Evolutionary conservation across 2,888 invertebrate species (phyloP), one percentile per base, ranked within the genome.

Genomic region (Zhuqinia jingwanae): DNA sequence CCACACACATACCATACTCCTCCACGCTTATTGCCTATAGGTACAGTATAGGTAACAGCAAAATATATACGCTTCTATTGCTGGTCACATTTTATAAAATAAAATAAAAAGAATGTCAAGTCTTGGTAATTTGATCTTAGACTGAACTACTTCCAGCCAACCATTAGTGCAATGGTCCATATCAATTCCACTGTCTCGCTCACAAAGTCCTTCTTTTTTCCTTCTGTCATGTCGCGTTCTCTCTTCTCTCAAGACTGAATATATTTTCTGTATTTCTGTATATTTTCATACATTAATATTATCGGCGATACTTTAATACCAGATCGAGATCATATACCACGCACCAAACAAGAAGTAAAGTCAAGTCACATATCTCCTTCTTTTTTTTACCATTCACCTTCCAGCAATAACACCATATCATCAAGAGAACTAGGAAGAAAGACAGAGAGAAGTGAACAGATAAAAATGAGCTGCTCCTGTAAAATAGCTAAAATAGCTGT

Each of bases 121-220:
- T 84, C 78, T 70, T 36, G 50, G 80, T 80, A 85, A 85, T 85
- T 85, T 56, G 85, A 85, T 85, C 80, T 79, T 27, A 50, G 73
- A 25, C 45, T 73, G 73, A 78, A 79, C 85, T 77, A 83, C 60
- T 81, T 81, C 68, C 70, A 78, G 58, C 36, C 70, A 85, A 79
- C 85, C 80, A 85, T 85, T 85, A 80, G 80, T 30, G 79, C 85
- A 85, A 85, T 85, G 80, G 85, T 50, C 80, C 85, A 75, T 80
- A 85, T 85, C 85, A 80, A 85, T 75, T 85, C 85, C 70, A 79
- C 84, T 85, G 78, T 80, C 63, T 75, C 63, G 45, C 53, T 53
- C 8, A 36, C 36, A 65, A n/a, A n/a, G 63, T 60, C 47, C 60
- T 63, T 60, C 27, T 36, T 36, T 36, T 8, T 3, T 36, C 5